Base-by-base conservation (phyloP, 2,888 invertebrate genomes). In the Gasteruption jaculator region DNA sequence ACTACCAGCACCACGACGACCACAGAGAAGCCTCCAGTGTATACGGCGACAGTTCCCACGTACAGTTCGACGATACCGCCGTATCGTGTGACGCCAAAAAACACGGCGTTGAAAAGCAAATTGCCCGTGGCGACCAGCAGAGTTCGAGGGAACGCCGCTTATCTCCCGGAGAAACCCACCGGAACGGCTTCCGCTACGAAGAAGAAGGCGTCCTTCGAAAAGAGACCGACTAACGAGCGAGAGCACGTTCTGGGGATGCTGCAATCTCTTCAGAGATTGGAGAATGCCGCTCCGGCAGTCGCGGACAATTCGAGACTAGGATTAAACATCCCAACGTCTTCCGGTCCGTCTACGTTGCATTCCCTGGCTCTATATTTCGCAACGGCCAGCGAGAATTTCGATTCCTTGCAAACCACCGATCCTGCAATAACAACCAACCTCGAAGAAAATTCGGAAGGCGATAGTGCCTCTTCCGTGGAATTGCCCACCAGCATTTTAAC, bases 361-460 rank as follows among this genome's bases (percentile, higher is more conserved):
- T 85, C 87, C 0, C 65, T 90, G 30, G 88, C 89, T 1, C 78
- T 86, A 50, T 90, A 89, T 60, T 89, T 88, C 61, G 87, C 87
- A 3, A 82, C 82, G 6, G 81, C 82, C 50, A 74, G 81, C 46
- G 82, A 82, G 53, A 61, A 61, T 21, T 61, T 59, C 3, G 57
- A 58, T 3, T 53, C 54, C 5, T 67, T 76, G 21, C 65, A 71
- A 4, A 57, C 66, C 2, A 61, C 58, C 3, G 60, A 65, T 26
- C 42, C 55, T 21, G 41, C 50, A 10, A 24, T 43, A 7, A 14
- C 29, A 5, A 12, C 32, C 2, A 48, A 51, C 11, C 11, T 45
- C 15, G 19, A 48, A 10, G 34, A 42, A 7, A 25, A 29, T 16
- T 49, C 39, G 29, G 45, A 52, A 16, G 43, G 42, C 27, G 49